Evolutionary conservation across 2,888 invertebrate species (phyloP), one percentile per base, ranked within the genome.

Genomic region (Molanna angustata): DNA sequence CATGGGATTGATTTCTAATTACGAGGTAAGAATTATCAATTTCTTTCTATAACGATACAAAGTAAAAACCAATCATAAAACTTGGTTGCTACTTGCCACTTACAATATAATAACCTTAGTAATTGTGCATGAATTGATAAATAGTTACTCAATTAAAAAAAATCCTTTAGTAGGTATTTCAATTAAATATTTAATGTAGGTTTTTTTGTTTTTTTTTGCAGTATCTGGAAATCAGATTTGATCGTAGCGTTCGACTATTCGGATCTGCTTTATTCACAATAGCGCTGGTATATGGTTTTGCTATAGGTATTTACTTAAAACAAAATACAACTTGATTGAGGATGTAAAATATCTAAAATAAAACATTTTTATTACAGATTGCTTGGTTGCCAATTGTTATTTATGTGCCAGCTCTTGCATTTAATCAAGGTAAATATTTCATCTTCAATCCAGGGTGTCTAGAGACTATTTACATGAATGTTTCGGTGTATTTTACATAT

Each of bases 381-480:
- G 83, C 83, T 16, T 90, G 88, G 83, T 70, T 90, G 52, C 88
- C 88, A 16, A 85, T 89, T 54, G 88, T 88, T 0, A 82, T 88
- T 60, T 88, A 86, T 65, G 86, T 88, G 2, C 88, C 88, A 20
- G 88, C 88, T 0, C 67, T 88, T 62, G 87, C 88, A 22, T 88
- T 88, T 65, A 88, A 88, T 75, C 88, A 88, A 82, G 88, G 88
- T 87, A 74, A 64, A 35, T n/a, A 9, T 35, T 35, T 11, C 6
- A 9, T 40, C 40, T 4, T 40, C 16, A 16, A 40, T 17, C 9
- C 11, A 13, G n/a, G 4, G 14, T 35, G 14, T 35, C 7, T 6
- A 35, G 6, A 35, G 4, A 11, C n/a, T 7, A 17, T 7, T 6
- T 13, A 16, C 9, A 40, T 40, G 6, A 17, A 40, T 7, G 6